Conservation (phyloP, 2,797 vertebrate species). For the Margarornis squamiger region DNA sequence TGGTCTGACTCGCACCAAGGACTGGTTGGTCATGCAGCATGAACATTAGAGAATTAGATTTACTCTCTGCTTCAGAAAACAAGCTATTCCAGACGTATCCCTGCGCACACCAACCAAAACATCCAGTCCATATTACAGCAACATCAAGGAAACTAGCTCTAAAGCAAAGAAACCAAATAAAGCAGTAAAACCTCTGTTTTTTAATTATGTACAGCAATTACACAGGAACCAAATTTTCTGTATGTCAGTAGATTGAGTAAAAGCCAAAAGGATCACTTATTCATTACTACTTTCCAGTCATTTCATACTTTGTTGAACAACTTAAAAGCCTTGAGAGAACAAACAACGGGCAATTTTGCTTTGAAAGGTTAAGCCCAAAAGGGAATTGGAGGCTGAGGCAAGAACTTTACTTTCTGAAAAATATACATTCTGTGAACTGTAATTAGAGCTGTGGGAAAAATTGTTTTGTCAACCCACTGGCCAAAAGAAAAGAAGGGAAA, state of each 20-base stretch:
- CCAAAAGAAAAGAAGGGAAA: background rate
- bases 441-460: conserved; percentile 31
- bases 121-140: background rate
- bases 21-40: background rate
- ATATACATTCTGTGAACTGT: background rate
- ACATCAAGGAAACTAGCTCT: background rate
- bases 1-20: accelerated
- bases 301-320: conserved; percentile 48
- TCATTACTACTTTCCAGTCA: background rate
- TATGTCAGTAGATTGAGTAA: background rate
- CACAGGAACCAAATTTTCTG: background rate
- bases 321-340: conserved; percentile 44
- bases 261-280: conserved; percentile 39
- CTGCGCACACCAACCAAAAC: background rate
- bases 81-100: background rate
- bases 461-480: background rate
- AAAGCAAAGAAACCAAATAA: background rate
- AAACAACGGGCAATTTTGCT: conserved; percentile 24
- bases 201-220: conserved; percentile 39
- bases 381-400: background rate
- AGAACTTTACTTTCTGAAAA: conserved; percentile 7
- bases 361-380: conserved; percentile 27
- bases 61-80: background rate
- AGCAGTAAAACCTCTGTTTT: background rate
- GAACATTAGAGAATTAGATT: background rate